Base-by-base conservation (phyloP, 2,888 invertebrate species). In the Drosophila formosana region DNA sequence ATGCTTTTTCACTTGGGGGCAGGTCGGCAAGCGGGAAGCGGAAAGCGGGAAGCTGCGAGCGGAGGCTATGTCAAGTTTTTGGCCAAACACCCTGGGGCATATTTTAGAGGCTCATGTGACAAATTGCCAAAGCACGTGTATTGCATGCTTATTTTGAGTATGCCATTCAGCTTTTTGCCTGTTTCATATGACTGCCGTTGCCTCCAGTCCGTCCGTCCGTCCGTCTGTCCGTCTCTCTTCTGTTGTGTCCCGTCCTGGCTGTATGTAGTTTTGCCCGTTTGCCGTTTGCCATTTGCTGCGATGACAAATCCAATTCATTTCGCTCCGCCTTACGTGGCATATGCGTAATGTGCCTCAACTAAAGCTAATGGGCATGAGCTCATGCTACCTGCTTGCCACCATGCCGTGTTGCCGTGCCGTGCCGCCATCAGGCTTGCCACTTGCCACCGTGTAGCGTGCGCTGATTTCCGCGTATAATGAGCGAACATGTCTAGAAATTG, bases 51-150 rank as follows among this genome's bases (percentile, higher is more conserved):
- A 9, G 9, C 18, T 18, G 18, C 1, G 61, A 41, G 52, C 62
- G 69, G 3, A 9, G 47, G 46, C 66, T 73, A 66, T 69, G 74
- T 77, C 68, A 73, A 76, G 69, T 60, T 75, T 65, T 66, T 61
- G 72, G 70, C 72, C 67, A 76, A 73, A 75, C 70, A 87, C 87
- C 82, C 84, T 72, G 60, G 88, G 89, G 90, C 84, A 88, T 89
- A 90, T 90, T 89, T 89, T 90, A 80, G 81, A 88, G 90, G 89
- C 90, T 90, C 90, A 88, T 90, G 89, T 89, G 89, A 89, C 90
- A 89, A 89, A 89, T 89, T 88, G 86, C 84, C 73, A 39, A 66
- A 74, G 80, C 85, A 90, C 89, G 89, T 89, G 89, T 84, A 81
- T 75, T 72, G 88, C 88, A 90, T 89, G 88, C 82, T 77, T 80